Evolutionary conservation across 1,140 invertebrate genomes (phyloP), one percentile per base, ranked within the genome.

Genomic region (Apis cerana): DNA sequence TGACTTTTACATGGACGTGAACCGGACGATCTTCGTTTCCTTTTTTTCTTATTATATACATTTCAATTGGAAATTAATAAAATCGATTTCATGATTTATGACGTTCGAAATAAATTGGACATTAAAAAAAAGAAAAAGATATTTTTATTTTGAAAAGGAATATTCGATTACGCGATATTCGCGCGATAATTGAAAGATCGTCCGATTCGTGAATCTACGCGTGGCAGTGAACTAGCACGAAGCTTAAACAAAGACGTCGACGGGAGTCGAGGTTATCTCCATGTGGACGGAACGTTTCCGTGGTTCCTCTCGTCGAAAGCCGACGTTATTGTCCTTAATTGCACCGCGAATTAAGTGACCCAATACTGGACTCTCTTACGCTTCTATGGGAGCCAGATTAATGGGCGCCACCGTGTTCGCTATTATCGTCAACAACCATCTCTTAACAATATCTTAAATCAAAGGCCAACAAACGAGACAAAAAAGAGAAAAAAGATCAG

Each of bases 321-420:
- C 75, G 87, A 89, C 78, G 67, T 89, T 89, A 89, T 89, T 88
- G 87, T 89, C 87, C 75, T 78, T 85, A 88, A 83, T 89, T 83
- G 50, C 76, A 85, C 62, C 64, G 80, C 76, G 69, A 83, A 68
- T 85, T 56, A 82, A 83, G 43, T 52, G 33, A 87, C 11, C 64
- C 12, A 43, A 70, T 71, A 62, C 56, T 3, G 50, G 52, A 78
- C 21, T 77, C 23, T 52, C 56, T 11, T 23, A 64, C 27, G 10
- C 48, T 48, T 11, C 61, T 19, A 27, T 27, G 21, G 2, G 33
- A 50, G 54, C 17, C 27, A 75, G 62, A 59, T 77, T 58, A 62
- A 11, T 33, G n/a, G 27, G 43, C 58, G 61, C 56, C 52, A 74
- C 43, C 33, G 33, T 62, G 17, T 76, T 65, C 62, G 27, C 43